A percentile compares a stretch with the other conserved stretches of the same genome.
phyloP scores from a whole-genome alignment of 2,888 invertebrate species.

The Byasa hedistus region DNA sequence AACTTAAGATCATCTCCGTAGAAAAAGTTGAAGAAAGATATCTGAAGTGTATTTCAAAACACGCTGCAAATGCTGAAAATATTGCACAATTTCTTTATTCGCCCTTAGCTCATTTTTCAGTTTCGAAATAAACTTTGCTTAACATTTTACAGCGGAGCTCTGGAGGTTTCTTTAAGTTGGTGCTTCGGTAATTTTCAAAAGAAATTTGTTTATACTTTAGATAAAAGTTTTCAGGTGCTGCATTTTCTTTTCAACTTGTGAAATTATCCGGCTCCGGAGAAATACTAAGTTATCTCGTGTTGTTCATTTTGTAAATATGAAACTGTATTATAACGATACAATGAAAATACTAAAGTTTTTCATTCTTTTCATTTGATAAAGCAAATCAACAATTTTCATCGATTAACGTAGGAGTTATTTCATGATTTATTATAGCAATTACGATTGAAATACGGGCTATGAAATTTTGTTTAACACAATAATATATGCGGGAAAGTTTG shows the following conservation, averaged over 20 bases:
- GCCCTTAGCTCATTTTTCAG: slow-evolving; percentile 1
- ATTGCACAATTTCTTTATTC: slow-evolving; percentile 1
- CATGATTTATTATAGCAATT: no score
- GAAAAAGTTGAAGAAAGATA: not conserved
- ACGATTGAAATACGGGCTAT: no score
- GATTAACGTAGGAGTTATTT: no score
- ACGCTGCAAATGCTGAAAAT: not conserved
- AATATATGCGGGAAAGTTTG: no score
- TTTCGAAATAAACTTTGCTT: slow-evolving; percentile 1
- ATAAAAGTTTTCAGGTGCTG: slow-evolving; percentile 2
- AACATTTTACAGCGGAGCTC: not conserved
- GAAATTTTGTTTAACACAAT: no score
- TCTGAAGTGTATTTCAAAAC: not conserved
- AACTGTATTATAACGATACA: no score
- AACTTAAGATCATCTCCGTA: not conserved
- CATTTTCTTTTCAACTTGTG: slow-evolving; percentile 2
- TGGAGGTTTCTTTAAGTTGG: not conserved
- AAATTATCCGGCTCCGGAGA: not conserved
- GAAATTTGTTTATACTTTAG: slow-evolving; percentile 1
- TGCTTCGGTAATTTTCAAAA: not conserved
- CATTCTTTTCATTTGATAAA: no score
- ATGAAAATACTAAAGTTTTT: no score
- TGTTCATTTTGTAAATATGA: no score
- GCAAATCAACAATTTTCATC: no score
- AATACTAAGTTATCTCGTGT: no score